phyloP scores from a whole-genome alignment of 2,797 vertebrate species.

The Siniperca scherzeri region DNA sequence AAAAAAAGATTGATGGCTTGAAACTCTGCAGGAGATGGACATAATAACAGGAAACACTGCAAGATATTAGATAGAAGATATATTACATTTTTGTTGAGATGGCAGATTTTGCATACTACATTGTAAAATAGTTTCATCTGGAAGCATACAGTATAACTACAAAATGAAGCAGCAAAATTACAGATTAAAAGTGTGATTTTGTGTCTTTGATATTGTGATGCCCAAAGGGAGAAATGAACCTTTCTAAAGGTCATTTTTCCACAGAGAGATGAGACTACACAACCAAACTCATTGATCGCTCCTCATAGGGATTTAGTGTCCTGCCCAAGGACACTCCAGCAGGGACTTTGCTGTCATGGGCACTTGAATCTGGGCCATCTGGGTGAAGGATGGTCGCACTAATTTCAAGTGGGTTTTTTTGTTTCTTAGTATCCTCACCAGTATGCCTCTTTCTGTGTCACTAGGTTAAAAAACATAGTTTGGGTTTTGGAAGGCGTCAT shows the following conservation, averaged over 20 bases:
- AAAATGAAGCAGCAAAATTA: neutral
- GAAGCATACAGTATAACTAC: neutral
- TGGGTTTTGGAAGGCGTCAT: conserved; percentile 16
- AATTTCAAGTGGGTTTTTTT: conserved; percentile 19
- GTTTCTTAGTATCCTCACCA: neutral
- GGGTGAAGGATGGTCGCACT: conserved; percentile 45
- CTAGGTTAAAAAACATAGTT: neutral
- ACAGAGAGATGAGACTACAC: conserved; percentile 4
- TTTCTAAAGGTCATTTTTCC: conserved; percentile 17
- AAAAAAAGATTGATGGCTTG: conserved; percentile 26
- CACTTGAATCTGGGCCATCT: conserved; percentile 46
- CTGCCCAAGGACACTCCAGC: conserved; percentile 62
- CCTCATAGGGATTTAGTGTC: conserved; percentile 45
- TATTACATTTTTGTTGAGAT: neutral
- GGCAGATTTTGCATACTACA: neutral
- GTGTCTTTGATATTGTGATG: neutral
- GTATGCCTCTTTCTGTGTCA: neutral
- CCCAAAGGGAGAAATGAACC: neutral
- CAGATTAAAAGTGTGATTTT: neutral
- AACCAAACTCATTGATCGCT: conserved; percentile 44
- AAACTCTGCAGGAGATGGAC: conserved; percentile 33
- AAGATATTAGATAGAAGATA: no score
- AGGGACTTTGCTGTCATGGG: conserved; percentile 35
- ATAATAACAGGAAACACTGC: conserved; percentile 14
- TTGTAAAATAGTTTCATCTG: neutral